Conservation (phyloP, 1,140 invertebrate genomes). For the Scaptomyza hsui region DNA sequence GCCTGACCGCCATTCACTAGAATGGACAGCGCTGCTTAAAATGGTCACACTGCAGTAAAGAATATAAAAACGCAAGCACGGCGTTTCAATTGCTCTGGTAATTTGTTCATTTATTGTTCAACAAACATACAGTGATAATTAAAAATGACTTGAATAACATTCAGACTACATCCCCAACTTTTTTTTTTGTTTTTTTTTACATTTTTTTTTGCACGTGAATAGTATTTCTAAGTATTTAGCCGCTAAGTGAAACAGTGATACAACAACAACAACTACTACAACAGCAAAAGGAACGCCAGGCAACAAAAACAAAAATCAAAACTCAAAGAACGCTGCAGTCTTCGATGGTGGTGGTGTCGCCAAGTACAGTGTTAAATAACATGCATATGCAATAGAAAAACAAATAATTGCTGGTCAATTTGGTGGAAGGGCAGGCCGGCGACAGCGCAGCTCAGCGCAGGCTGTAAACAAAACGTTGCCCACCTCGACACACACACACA, state of each 20-base stretch:
- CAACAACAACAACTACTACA: constrained; percentile 74
- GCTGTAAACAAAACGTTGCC: not conserved
- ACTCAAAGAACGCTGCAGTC: constrained; percentile 5
- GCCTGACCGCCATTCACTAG: constrained; percentile 2
- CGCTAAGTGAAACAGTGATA: constrained; percentile 58
- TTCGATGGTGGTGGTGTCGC: not conserved
- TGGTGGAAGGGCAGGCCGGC: not conserved
- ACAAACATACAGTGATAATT: constrained; percentile 37
- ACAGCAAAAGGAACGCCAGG: constrained; percentile 38
- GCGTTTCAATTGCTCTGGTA: constrained; percentile 57
- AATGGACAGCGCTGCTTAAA: not conserved
- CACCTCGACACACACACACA: constrained; percentile 16
- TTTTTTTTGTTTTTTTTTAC: constrained; percentile 54
- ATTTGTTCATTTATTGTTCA: constrained; percentile 48
- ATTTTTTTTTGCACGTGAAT: constrained; percentile 76
- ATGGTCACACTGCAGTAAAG: constrained; percentile 38
- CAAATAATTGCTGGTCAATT: constrained; percentile 17
- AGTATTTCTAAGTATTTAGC: constrained; percentile 60
- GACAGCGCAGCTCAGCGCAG: too few relatives aligned
- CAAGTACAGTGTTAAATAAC: constrained; percentile 13
- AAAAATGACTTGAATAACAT: constrained; percentile 62
- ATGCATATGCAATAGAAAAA: constrained; percentile 6
- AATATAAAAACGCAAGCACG: constrained; percentile 43
- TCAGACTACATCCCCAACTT: constrained; percentile 38
- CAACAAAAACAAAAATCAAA: not conserved